A percentile compares a stretch with the other conserved stretches of the same genome.
phyloP scores from a whole-genome alignment of 2,113 vertebrate genomes.

The Limanda limanda region DNA sequence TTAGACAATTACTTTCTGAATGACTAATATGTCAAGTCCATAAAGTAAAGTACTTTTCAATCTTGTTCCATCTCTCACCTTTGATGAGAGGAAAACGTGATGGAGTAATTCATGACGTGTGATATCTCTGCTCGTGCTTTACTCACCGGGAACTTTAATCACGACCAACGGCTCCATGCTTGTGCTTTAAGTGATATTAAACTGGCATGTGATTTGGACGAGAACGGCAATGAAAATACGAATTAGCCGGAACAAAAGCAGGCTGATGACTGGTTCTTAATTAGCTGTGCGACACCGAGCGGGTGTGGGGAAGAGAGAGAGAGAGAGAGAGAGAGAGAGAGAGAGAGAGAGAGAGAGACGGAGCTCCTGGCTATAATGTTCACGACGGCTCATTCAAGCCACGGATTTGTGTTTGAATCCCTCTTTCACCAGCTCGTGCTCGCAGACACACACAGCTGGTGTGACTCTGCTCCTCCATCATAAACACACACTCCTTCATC shows the following conservation, averaged over 20 bases:
- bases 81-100: not conserved
- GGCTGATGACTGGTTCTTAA: slow-evolving; percentile 51
- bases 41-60: too few relatives aligned
- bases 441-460: not conserved
- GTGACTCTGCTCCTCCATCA: not conserved
- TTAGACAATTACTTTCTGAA: too few relatives aligned
- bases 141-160: too few relatives aligned
- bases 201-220: slow-evolving; percentile 53
- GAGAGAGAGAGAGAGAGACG: slow-evolving; percentile 6
- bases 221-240: slow-evolving; percentile 46
- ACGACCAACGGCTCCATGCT: too few relatives aligned
- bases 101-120: slow-evolving; percentile 27
- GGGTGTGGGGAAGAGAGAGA: not conserved
- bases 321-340: not conserved
- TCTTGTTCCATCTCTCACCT: too few relatives aligned
- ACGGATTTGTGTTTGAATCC: slow-evolving; percentile 16
- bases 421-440: not conserved
- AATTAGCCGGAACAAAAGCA: slow-evolving; percentile 61
- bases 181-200: slow-evolving; percentile 28
- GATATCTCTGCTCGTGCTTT: not conserved
- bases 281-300: slow-evolving; percentile 36
- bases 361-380: slow-evolving; percentile 31
- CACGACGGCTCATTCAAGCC: slow-evolving; percentile 29
- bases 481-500: not conserved
- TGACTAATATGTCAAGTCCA: too few relatives aligned